These are phyloP conservation scores for Cosmia pyralina DNA, from an alignment of 2,888 invertebrate species.

Conservation along the genomic window DNA sequence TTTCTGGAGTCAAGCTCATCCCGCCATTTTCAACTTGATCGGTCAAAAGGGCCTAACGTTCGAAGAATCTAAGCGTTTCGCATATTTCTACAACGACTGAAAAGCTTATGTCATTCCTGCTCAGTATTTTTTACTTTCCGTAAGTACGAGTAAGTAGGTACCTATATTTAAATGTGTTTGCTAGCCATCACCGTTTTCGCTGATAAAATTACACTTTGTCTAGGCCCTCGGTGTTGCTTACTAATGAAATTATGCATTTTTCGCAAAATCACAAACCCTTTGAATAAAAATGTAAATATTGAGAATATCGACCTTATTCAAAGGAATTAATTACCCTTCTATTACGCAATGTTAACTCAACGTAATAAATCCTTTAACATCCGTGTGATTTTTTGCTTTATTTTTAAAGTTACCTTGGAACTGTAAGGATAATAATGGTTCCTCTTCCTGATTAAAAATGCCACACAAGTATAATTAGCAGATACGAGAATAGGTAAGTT, in stretches of 20 bases:
- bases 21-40: not conserved
- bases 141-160: too few relatives aligned
- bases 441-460: constrained; percentile 11
- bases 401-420: not conserved
- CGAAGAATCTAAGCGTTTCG: not conserved
- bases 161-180: not conserved
- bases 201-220: not conserved
- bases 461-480: constrained; percentile 40
- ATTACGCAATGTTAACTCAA: not conserved
- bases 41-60: not conserved
- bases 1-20: not conserved
- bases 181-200: not conserved
- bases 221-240: not conserved
- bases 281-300: not conserved
- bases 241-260: not conserved
- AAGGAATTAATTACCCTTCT: not conserved
- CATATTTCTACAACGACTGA: not conserved
- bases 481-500: constrained; percentile 52
- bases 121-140: too few relatives aligned
- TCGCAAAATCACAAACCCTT: not conserved
- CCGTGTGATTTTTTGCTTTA: not conserved
- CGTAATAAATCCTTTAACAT: not conserved
- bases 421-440: not conserved
- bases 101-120: not conserved
- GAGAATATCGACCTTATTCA: not conserved